Evolutionary conservation across 2,888 invertebrate genomes (phyloP).

Genomic region (Biston betularia): DNA sequence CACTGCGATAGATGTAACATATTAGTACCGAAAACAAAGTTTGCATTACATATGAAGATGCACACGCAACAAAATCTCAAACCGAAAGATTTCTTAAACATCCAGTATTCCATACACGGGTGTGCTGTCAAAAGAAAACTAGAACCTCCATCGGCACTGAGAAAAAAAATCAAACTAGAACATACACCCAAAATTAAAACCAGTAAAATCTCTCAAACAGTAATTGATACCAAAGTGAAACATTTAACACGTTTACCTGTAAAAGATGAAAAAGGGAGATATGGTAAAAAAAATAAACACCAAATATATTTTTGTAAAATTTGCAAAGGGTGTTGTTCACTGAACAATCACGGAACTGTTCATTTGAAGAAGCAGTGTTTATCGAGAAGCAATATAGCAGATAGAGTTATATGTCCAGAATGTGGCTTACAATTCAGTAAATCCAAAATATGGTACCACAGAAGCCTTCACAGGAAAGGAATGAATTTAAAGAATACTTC

Average conservation of each 20-base stretch:
- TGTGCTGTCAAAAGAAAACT: conserved; percentile 11
- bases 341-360: not conserved
- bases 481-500: conserved; percentile 49
- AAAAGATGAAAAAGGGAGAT: conserved; percentile 3
- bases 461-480: conserved; percentile 37
- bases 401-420: not conserved
- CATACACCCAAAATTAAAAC: conserved; percentile 9
- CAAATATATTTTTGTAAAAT: conserved; percentile 21
- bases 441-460: conserved; percentile 31
- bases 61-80: conserved; percentile 32
- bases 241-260: not conserved
- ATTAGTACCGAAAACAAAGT: conserved; percentile 11
- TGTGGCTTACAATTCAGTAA: conserved; percentile 51
- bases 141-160: not conserved
- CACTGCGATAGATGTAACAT: conserved; percentile 52
- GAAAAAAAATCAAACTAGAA: conserved; percentile 21
- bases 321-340: conserved; percentile 15
- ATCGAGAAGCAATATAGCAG: not conserved
- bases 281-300: not conserved
- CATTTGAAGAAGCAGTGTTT: conserved; percentile 13
- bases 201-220: not conserved
- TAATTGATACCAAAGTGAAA: conserved; percentile 5
- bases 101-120: conserved; percentile 19
- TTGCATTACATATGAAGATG: conserved; percentile 15
- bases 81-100: conserved; percentile 36